Conservation (phyloP, 2,888 invertebrate genomes). For the Leptopilina myrica region DNA sequence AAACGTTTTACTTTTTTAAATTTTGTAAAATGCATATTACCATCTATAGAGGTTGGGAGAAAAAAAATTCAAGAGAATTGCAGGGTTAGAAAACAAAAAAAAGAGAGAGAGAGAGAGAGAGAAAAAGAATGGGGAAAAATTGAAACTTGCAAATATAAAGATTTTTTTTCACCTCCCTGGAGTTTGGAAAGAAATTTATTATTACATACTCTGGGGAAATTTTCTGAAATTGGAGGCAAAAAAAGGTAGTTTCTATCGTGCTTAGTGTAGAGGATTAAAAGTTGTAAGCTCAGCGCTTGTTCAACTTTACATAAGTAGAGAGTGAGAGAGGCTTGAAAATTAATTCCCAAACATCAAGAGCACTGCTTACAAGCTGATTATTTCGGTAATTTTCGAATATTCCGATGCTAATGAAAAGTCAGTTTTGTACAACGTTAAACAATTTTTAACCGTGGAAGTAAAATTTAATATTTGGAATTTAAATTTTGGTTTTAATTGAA, state of each 20-base stretch:
- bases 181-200: background rate
- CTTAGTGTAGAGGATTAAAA: slow-evolving; percentile 31
- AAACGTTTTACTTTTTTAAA: slow-evolving; percentile 15
- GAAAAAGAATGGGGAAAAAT: background rate
- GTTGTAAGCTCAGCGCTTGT: slow-evolving; percentile 20
- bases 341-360: slow-evolving; percentile 27
- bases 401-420: background rate
- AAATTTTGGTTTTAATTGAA: no score
- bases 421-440: no score
- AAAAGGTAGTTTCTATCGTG: slow-evolving; percentile 5
- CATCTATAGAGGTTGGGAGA: background rate
- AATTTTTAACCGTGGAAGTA: no score
- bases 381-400: background rate
- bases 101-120: no score
- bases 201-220: background rate
- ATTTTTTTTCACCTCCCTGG: no score
- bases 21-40: slow-evolving; percentile 28
- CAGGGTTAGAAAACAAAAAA: background rate
- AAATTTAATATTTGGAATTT: background rate
- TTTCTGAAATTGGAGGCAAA: background rate
- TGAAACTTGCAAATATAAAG: background rate
- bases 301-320: background rate
- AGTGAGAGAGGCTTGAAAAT: slow-evolving; percentile 1
- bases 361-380: slow-evolving; percentile 23
- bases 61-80: slow-evolving; percentile 8